Evolutionary conservation across 2,113 vertebrate genomes (phyloP).

Genomic region (Mus spicilegus): DNA sequence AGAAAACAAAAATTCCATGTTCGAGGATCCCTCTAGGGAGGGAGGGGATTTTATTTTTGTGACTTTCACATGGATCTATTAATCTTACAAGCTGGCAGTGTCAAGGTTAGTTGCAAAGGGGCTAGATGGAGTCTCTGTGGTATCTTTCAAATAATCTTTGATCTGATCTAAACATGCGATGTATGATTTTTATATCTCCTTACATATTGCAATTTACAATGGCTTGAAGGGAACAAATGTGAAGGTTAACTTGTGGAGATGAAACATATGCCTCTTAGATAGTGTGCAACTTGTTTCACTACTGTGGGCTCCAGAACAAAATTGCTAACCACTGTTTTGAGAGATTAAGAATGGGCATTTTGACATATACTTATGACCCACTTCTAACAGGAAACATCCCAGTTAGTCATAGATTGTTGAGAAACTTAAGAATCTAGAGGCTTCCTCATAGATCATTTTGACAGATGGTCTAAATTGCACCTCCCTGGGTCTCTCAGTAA

Average conservation of each 20-base stretch:
- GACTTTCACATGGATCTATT: conserved; percentile 3
- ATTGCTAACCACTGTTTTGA: neutral
- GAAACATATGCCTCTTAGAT: neutral
- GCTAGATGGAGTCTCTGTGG: neutral
- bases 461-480: conserved; percentile 2
- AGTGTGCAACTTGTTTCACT: neutral
- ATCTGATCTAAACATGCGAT: neutral
- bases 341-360: conserved; percentile 52
- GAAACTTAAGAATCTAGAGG: conserved; percentile 54
- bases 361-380: neutral
- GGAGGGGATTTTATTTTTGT: neutral
- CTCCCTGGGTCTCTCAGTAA: conserved; percentile 58
- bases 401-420: neutral
- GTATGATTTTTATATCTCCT: neutral
- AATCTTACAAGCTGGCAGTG: conserved; percentile 23
- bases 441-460: conserved; percentile 7
- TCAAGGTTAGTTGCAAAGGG: neutral
- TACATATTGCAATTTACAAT: neutral
- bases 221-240: neutral
- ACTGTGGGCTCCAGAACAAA: neutral
- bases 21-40: neutral
- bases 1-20: neutral
- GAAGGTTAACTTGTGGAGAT: conserved; percentile 39
- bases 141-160: neutral
- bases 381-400: neutral